These are phyloP conservation scores for Garrulus glandarius DNA, from an alignment of 2,797 vertebrate species.

Conservation along the genomic window DNA sequence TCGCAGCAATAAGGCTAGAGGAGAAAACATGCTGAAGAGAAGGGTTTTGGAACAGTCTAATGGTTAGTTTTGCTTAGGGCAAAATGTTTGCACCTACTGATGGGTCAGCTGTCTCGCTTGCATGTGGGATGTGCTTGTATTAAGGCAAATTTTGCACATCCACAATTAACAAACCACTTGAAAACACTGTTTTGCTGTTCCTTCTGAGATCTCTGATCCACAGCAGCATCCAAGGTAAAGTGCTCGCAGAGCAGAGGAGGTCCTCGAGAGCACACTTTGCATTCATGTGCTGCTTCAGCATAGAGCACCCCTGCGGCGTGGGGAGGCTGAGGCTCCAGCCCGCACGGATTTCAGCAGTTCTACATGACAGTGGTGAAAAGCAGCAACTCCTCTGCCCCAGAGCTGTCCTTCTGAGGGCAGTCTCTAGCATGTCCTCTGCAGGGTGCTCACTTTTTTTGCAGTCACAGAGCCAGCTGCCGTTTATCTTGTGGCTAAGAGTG, in stretches of 20 bases:
- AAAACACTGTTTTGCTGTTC: not conserved
- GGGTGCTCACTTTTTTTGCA: not conserved
- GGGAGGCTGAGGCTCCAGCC: not conserved
- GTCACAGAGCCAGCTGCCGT: not conserved
- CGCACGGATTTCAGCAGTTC: not conserved
- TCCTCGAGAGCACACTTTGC: not conserved
- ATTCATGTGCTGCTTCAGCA: rapidly evolving
- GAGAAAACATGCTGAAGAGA: rapidly evolving
- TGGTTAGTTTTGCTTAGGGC: not conserved
- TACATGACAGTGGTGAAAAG: not conserved
- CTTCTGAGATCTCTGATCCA: not conserved
- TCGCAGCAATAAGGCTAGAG: not conserved
- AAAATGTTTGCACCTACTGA: not conserved
- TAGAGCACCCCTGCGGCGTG: rapidly evolving
- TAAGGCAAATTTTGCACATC: not conserved
- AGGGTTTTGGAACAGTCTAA: not conserved
- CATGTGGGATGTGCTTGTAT: not conserved
- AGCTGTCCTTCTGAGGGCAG: not conserved
- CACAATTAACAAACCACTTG: not conserved
- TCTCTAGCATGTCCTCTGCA: not conserved
- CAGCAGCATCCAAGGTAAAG: rapidly evolving
- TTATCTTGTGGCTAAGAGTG: not conserved
- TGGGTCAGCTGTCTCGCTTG: not conserved
- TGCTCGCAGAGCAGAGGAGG: rapidly evolving
- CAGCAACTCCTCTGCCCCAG: not conserved